Percentiles rank a stretch among this genome's conserved stretches.
phyloP scores from a whole-genome alignment of 2,888 invertebrate species.

The Acheta domesticus region DNA sequence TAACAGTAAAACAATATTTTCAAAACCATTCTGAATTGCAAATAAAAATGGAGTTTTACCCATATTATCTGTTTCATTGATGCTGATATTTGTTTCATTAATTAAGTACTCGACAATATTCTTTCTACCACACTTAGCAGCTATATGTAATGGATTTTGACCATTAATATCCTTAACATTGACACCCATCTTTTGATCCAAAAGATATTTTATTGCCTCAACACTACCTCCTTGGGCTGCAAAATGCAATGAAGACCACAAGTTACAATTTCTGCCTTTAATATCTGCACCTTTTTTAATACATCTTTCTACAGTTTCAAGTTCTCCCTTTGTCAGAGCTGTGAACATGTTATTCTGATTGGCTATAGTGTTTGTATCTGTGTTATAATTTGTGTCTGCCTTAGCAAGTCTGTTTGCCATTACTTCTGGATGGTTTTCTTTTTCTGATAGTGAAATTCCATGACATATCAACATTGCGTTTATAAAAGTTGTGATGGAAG shows the following conservation, averaged over 20 bases:
- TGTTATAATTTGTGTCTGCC: neutral
- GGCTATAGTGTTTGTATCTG: conserved; percentile 12
- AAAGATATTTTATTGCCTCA: conserved; percentile 35
- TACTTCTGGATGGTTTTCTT: too few species aligned
- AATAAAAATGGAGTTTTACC: neutral
- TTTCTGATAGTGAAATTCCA: too few species aligned
- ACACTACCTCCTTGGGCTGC: conserved; percentile 32
- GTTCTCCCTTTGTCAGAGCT: conserved; percentile 34
- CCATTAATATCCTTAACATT: neutral
- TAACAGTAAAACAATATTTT: neutral
- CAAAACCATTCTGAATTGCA: conserved; percentile 9
- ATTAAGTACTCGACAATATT: conserved; percentile 19
- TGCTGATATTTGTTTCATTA: neutral
- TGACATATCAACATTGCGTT: too few species aligned
- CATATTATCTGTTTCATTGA: neutral
- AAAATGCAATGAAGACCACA: conserved; percentile 33
- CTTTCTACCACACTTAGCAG: neutral
- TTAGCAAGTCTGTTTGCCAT: too few species aligned
- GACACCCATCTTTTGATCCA: conserved; percentile 22
- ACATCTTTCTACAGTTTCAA: conserved; percentile 32
- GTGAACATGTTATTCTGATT: conserved; percentile 35
- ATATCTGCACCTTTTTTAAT: conserved; percentile 35
- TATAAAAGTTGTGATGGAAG: too few species aligned
- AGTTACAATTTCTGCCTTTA: conserved; percentile 31
- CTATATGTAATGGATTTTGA: conserved; percentile 12